These are phyloP conservation scores for Lepeophtheirus salmonis DNA, from an alignment of 1,140 invertebrate species.

Conservation along the genomic window DNA sequence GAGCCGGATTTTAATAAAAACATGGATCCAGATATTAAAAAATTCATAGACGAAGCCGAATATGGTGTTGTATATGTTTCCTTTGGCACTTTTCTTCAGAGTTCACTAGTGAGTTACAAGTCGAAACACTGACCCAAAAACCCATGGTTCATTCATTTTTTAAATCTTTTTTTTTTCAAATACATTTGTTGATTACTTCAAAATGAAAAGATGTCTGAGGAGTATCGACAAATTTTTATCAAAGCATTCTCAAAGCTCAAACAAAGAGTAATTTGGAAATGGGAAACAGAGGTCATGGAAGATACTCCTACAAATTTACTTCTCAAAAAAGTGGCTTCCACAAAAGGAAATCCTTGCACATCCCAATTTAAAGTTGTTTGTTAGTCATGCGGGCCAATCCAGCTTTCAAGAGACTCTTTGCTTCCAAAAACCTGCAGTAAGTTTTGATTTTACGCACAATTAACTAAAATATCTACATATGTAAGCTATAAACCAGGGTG, in stretches of 20 bases:
- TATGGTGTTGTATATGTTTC: slow-evolving; percentile 10
- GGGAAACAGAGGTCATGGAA: slow-evolving; percentile 20
- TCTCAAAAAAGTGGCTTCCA: slow-evolving; percentile 21
- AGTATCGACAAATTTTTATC: slow-evolving; percentile 14
- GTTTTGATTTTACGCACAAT: too few relatives aligned
- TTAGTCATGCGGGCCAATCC: slow-evolving; percentile 19
- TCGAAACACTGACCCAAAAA: too few relatives aligned
- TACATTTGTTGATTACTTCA: background rate
- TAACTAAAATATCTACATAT: too few relatives aligned
- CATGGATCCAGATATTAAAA: slow-evolving; percentile 1
- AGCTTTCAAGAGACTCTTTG: slow-evolving; percentile 18
- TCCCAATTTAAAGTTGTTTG: slow-evolving; percentile 21
- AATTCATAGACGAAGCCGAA: slow-evolving; percentile 5
- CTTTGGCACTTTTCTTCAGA: slow-evolving; percentile 8
- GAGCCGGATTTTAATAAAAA: background rate
- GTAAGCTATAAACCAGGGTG: too few relatives aligned
- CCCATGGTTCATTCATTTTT: background rate
- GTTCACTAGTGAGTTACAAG: background rate
- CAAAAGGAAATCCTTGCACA: slow-evolving; percentile 23
- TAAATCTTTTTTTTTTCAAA: background rate
- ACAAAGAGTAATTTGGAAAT: slow-evolving; percentile 23
- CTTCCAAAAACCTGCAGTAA: slow-evolving; percentile 15
- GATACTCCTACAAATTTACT: slow-evolving; percentile 21
- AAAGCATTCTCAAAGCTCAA: slow-evolving; percentile 21
- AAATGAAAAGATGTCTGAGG: slow-evolving; percentile 6